Base-by-base conservation (phyloP, 1,140 invertebrate genomes). In the Eufriesea mexicana region DNA sequence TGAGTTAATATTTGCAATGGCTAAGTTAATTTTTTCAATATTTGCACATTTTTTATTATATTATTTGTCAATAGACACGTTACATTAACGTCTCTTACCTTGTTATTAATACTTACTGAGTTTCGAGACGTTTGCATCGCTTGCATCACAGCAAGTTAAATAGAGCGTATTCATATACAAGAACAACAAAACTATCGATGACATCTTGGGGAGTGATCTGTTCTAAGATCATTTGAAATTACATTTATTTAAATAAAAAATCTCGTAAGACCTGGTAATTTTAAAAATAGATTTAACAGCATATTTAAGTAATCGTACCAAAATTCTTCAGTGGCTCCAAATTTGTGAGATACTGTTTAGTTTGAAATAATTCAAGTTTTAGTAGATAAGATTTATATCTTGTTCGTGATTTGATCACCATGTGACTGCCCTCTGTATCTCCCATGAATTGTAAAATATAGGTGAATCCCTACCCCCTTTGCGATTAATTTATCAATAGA, bases 221-320 rank as follows among this genome's bases (percentile, higher is more conserved):
- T 42, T 42, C 16, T n/a, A 35, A n/a, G 9, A 62, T 73, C 2
- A 49, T 35, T 51, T n/a, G n/a, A 83, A 86, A 78, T 83, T 59
- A 54, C 6, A n/a, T 16, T 25, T 20, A 51, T 14, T 59, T 45
- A 18, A 81, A 54, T 25, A 57, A 16, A 59, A 54, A 45, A 49
- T 14, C 18, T 28, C 18, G 9, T 28, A 16, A 23, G 35, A 71
- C 71, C 64, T 49, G 51, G 6, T 8, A 9, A 0, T 12, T 35
- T 20, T 71, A 85, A 82, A 86, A 85, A 86, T 86, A 86, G 72
- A 86, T 83, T 81, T 66, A 67, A 57, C 35, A 49, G 16, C 51
- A 66, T 80, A 64, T 59, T 73, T 57, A n/a, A 20, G 14, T 57
- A 45, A 70, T 47, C 18, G 1, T 20, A 9, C 2, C 12, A 16